Evolutionary conservation across 1,140 invertebrate species (phyloP).

Genomic region (Saxidomus purpurata): DNA sequence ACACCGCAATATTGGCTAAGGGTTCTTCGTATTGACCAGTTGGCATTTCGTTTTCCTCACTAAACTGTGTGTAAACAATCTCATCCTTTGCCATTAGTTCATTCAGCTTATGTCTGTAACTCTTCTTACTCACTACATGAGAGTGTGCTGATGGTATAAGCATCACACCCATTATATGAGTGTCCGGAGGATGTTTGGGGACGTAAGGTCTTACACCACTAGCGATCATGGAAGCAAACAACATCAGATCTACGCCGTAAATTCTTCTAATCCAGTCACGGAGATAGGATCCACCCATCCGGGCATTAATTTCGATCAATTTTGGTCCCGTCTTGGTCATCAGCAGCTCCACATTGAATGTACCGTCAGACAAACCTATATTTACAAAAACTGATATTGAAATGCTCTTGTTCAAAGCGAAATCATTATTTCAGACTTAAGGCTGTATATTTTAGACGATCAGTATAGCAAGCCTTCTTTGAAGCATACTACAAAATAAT

Average conservation of each 20-base stretch:
- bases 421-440: too few species aligned
- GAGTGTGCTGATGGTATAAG: conserved; percentile 69
- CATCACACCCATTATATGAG: conserved; percentile 74
- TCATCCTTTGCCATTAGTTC: conserved; percentile 45
- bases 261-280: conserved; percentile 73
- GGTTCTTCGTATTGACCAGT: conserved; percentile 63
- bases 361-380: conserved; percentile 69
- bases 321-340: conserved; percentile 76
- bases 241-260: conserved; percentile 72
- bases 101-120: background rate
- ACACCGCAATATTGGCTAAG: conserved; percentile 72
- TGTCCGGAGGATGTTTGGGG: background rate
- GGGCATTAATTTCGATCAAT: conserved; percentile 76
- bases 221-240: conserved; percentile 69
- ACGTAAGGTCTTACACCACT: conserved; percentile 70
- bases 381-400: too few species aligned
- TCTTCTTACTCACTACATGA: conserved; percentile 45
- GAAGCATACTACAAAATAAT: too few species aligned
- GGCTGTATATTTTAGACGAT: too few species aligned
- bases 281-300: conserved; percentile 79
- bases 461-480: too few species aligned
- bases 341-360: conserved; percentile 79
- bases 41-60: background rate
- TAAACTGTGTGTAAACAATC: conserved; percentile 68
- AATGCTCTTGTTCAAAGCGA: too few species aligned